These are phyloP conservation scores for Periphyllus acericola DNA, from an alignment of 2,888 invertebrate genomes.

Conservation along the genomic window DNA sequence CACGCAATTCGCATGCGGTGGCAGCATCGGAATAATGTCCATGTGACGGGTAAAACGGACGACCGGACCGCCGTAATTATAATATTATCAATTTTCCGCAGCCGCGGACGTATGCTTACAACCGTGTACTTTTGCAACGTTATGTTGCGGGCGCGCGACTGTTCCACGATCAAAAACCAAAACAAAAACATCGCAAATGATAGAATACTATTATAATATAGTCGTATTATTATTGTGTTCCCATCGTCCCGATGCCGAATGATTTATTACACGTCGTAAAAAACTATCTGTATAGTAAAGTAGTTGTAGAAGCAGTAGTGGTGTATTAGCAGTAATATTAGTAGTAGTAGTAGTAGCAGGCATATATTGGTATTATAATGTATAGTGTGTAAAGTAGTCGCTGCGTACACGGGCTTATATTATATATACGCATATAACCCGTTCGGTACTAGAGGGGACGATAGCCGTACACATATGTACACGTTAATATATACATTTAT, in stretches of 20 bases:
- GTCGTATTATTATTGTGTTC: background rate
- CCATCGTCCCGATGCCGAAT: background rate
- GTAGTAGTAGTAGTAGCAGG: background rate
- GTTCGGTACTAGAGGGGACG: too few relatives aligned
- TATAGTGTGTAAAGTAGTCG: too few relatives aligned
- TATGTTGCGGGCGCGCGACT: background rate
- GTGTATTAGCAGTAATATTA: background rate
- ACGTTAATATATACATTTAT: too few relatives aligned
- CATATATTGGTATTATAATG: background rate
- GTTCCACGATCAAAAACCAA: background rate
- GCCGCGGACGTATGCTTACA: background rate
- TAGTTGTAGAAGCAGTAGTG: background rate
- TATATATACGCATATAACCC: too few relatives aligned
- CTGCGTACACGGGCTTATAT: too few relatives aligned
- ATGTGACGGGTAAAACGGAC: background rate
- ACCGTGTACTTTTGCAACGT: background rate
- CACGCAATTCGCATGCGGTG: conserved; percentile 12
- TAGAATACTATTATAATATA: background rate
- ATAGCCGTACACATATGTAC: too few relatives aligned
- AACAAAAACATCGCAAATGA: background rate
- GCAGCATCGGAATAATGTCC: background rate
- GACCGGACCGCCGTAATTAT: background rate
- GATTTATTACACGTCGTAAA: background rate
- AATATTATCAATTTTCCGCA: background rate
- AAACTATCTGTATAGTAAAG: background rate